phyloP scores from a whole-genome alignment of 2,888 invertebrate species.

The Cylindroiulus punctatus region DNA sequence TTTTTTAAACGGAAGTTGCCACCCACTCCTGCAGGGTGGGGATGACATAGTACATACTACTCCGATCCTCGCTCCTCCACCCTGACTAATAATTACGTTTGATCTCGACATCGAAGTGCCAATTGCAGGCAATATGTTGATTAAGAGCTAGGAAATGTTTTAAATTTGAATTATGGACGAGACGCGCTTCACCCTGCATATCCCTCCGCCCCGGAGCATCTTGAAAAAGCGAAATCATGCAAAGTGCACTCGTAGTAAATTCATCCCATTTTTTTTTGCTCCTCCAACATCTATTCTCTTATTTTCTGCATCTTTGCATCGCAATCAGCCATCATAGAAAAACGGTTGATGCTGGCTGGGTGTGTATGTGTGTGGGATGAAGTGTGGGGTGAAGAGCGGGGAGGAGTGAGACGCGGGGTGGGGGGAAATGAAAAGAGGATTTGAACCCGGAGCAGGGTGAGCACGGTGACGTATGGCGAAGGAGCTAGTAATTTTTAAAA shows the following conservation, averaged over 20 bases:
- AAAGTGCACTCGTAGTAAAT: constrained; percentile 47
- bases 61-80: background rate
- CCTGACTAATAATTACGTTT: constrained; percentile 31
- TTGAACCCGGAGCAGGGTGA: constrained; percentile 44
- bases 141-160: constrained; percentile 45
- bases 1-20: background rate
- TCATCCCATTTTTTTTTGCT: constrained; percentile 44
- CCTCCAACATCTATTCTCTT: constrained; percentile 44
- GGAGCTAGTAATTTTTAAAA: constrained; percentile 51
- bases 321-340: constrained; percentile 44
- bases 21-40: background rate
- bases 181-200: background rate
- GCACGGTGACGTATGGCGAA: constrained; percentile 49
- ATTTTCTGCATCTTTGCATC: constrained; percentile 51
- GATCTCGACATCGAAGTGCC: constrained; percentile 41
- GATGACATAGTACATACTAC: background rate
- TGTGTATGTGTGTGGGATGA: constrained; percentile 46
- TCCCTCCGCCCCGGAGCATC: constrained; percentile 41
- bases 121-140: constrained; percentile 47
- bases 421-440: constrained; percentile 35
- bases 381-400: constrained; percentile 43
- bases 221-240: constrained; percentile 47
- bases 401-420: background rate
- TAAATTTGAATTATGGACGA: constrained; percentile 25
- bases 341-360: constrained; percentile 42